Percentiles rank a stretch among this genome's conserved stretches.
Evolutionary conservation across 2,113 vertebrate genomes (phyloP).

Genomic region (Ciconia stormi): DNA sequence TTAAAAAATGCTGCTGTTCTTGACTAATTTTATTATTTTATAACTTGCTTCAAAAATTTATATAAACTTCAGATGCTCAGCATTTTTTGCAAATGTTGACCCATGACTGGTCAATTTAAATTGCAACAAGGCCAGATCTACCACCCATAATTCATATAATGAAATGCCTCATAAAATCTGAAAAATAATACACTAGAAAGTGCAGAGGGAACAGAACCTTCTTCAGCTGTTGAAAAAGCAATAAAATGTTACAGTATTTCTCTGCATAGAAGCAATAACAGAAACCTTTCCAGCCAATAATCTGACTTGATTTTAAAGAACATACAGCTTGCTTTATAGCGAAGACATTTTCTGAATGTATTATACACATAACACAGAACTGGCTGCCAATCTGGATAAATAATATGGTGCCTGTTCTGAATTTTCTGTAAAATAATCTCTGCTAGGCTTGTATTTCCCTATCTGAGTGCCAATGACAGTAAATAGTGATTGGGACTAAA

Average conservation of each 20-base stretch:
- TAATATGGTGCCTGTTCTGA: background rate
- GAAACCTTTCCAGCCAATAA: background rate
- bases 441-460: background rate
- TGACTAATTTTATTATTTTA: constrained; percentile 56
- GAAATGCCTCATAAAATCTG: constrained; percentile 40
- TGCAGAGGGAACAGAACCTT: background rate
- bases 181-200: background rate
- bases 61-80: background rate
- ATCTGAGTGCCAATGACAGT: background rate
- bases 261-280: background rate
- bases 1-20: constrained; percentile 3
- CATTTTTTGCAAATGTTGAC: constrained; percentile 23
- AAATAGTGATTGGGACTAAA: background rate
- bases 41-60: constrained; percentile 35
- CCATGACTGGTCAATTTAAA: background rate
- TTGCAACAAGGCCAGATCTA: background rate
- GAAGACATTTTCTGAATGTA: background rate
- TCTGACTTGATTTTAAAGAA: background rate
- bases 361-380: background rate
- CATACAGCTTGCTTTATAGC: background rate
- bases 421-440: background rate
- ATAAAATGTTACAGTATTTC: background rate
- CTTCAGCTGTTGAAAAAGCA: background rate
- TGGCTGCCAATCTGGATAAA: background rate
- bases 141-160: constrained; percentile 14